Evolutionary conservation across 2,797 vertebrate species (phyloP), one percentile per base, ranked within the genome.

Genomic region (Takifugu ocellatus): DNA sequence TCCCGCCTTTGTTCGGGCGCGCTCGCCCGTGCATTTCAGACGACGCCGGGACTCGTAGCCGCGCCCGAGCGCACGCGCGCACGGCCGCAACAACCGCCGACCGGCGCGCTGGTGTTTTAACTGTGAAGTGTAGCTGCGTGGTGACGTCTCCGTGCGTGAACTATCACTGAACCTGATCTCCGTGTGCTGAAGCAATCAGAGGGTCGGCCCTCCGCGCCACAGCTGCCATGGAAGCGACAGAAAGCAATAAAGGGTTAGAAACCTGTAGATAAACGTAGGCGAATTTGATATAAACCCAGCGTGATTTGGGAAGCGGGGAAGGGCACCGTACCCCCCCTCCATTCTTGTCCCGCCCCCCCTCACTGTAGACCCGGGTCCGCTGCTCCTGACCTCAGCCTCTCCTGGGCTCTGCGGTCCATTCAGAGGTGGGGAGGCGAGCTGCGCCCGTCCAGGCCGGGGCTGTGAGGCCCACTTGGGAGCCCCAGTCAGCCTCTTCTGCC

Each of bases 351-450:
- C 62, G 51, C 56, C 56, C 59, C 72, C 74, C 82, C 73, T 21
- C 21, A 21, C 21, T 21, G 61, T 70, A 69, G 63, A 51, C 59
- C 65, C 9, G 48, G 75, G 63, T 77, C 74, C 71, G n/a, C 44
- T 57, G 77, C 79, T 79, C 79, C 81, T 75, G 78, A 82, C 85
- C 84, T 16, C 52, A 74, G 78, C 74, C 78, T 70, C 79, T 78
- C 69, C 62, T 42, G 59, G 72, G 66, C 77, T 68, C 77, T 33
- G n/a, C 65, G 71, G 74, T 72, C 77, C 78, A 79, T 87, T 81
- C 78, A 81, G 73, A 77, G 72, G 66, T 78, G 83, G 83, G 70
- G 84, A 89, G 78, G 87, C 85, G 87, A 89, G 87, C 84, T 70
- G 63, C 64, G 77, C 65, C 81, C 81, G 76, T 84, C 78, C 77